Evolutionary conservation across 2,888 invertebrate genomes (phyloP).

Genomic region (Sphaerophoria rueppellii): DNA sequence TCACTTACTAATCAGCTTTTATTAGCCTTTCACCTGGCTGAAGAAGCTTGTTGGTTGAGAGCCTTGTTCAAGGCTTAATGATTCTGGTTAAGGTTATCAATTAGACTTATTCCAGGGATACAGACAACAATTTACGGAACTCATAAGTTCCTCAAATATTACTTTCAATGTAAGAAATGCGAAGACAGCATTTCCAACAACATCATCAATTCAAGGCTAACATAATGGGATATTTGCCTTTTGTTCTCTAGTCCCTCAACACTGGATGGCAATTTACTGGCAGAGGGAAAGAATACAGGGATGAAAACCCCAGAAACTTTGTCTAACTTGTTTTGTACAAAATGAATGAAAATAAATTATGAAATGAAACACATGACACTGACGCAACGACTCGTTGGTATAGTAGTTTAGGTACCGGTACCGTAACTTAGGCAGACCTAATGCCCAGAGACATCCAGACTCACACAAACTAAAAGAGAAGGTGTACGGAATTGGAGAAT

Average conservation of each 20-base stretch:
- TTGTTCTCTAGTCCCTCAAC: not conserved
- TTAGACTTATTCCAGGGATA: not conserved
- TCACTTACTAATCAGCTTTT: too few relatives aligned
- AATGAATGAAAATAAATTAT: slow-evolving; percentile 63
- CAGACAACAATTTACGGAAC: not conserved
- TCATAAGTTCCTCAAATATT: not conserved
- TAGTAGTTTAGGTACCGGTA: not conserved
- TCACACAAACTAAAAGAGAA: slow-evolving; percentile 29
- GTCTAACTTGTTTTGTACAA: slow-evolving; percentile 24
- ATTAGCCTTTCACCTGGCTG: too few relatives aligned
- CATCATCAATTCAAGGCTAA: not conserved
- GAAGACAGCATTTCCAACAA: not conserved
- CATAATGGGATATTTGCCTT: not conserved
- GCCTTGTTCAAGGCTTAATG: too few relatives aligned
- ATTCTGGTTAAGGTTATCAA: too few relatives aligned
- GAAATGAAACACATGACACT: slow-evolving; percentile 26
- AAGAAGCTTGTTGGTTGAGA: too few relatives aligned
- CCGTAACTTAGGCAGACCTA: not conserved
- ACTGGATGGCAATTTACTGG: not conserved
- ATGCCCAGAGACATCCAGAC: not conserved
- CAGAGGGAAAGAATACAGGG: not conserved
- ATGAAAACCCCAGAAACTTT: slow-evolving; percentile 22
- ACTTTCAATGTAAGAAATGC: not conserved
- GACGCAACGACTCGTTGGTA: not conserved
- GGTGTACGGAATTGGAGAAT: slow-evolving; percentile 32